A percentile compares a stretch with the other conserved stretches of the same genome.
Evolutionary conservation across 2,113 vertebrate species (phyloP).

Genomic region (Tetraodon nigroviridis): DNA sequence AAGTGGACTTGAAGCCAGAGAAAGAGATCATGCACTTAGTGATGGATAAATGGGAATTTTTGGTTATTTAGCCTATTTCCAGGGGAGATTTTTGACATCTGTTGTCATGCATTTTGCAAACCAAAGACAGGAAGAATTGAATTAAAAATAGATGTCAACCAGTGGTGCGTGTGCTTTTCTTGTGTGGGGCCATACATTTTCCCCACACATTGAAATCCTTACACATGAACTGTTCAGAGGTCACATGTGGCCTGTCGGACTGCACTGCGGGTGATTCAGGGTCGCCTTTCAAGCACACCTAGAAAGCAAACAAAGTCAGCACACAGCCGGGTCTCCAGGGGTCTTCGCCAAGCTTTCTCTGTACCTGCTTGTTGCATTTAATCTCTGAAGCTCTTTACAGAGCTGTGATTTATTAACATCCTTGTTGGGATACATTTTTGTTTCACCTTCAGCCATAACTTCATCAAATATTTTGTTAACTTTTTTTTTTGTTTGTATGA

Average conservation of each 20-base stretch:
- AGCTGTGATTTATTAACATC: too few species aligned
- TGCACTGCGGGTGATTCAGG: conserved; percentile 20
- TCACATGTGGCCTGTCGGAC: neutral
- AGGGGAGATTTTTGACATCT: conserved; percentile 35
- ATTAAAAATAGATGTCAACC: conserved; percentile 46
- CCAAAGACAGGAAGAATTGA: conserved; percentile 50
- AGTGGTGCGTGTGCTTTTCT: conserved; percentile 15
- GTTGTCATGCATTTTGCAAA: conserved; percentile 44
- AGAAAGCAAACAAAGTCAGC: conserved; percentile 30
- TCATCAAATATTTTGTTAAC: too few species aligned
- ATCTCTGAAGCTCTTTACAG: too few species aligned
- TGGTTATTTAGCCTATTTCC: conserved; percentile 37
- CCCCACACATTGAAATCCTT: neutral
- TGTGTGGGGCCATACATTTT: conserved; percentile 1
- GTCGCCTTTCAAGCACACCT: conserved; percentile 24
- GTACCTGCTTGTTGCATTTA: neutral
- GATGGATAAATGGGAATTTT: conserved; percentile 36
- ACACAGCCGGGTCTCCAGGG: neutral
- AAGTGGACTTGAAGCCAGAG: conserved; percentile 41
- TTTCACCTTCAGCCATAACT: too few species aligned
- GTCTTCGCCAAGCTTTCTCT: neutral
- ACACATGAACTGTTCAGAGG: neutral
- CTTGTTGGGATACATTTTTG: too few species aligned
- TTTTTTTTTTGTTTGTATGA: neutral
- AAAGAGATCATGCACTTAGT: conserved; percentile 41